Conservation (phyloP, 2,888 invertebrate species). For the Epinotia bilunana region DNA sequence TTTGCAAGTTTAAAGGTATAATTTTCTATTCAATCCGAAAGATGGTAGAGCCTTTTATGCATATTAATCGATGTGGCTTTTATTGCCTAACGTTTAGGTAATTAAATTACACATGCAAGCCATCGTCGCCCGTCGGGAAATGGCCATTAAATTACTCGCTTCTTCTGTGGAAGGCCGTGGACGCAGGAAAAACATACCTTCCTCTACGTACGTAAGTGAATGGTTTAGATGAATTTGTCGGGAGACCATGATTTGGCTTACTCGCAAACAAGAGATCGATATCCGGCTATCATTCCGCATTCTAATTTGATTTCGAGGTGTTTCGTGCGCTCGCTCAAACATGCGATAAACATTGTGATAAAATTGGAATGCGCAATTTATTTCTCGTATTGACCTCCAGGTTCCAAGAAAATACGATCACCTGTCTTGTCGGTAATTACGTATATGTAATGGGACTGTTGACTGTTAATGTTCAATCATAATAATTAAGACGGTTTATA, state of each 20-base stretch:
- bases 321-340: not conserved
- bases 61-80: not conserved
- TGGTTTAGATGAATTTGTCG: not conserved
- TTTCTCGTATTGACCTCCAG: too few relatives aligned
- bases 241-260: not conserved
- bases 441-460: not conserved
- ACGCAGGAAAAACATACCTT: not conserved
- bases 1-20: too few relatives aligned
- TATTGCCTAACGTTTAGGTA: constrained; percentile 7
- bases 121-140: constrained; percentile 6
- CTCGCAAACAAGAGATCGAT: not conserved
- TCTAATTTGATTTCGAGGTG: not conserved
- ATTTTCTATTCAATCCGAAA: too few relatives aligned
- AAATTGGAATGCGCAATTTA: too few relatives aligned
- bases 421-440: not conserved
- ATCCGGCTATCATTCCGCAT: not conserved
- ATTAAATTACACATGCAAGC: constrained; percentile 32
- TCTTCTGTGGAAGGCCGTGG: constrained; percentile 13
- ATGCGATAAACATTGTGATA: too few relatives aligned
- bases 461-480: too few relatives aligned
- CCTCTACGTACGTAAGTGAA: not conserved
- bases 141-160: not conserved
- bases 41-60: too few relatives aligned
- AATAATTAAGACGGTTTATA: too few relatives aligned
- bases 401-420: constrained; percentile 1